Evolutionary conservation across 2,797 vertebrate species (phyloP).

Genomic region (Spinibarbus caldwelli): DNA sequence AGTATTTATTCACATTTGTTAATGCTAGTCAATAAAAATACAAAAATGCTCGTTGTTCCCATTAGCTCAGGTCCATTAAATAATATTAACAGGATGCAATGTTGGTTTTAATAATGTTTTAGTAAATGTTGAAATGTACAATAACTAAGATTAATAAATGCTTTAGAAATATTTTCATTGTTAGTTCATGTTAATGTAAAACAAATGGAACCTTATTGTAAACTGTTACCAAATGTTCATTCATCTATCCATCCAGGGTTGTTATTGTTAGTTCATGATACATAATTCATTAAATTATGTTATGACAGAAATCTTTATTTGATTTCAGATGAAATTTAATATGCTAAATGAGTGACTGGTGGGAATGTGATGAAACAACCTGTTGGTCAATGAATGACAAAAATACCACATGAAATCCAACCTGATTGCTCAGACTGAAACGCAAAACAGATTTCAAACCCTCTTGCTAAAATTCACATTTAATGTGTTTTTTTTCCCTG

Average conservation of each 20-base stretch:
- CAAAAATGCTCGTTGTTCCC: background rate
- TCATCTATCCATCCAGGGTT: background rate
- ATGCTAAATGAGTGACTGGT: too few species aligned
- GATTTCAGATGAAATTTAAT: background rate
- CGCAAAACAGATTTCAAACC: background rate
- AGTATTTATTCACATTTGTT: background rate
- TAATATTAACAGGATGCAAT: background rate
- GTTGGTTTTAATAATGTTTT: background rate
- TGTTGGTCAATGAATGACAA: background rate
- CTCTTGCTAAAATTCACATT: background rate
- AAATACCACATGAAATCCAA: background rate
- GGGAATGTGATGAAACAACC: background rate
- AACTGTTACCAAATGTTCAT: background rate
- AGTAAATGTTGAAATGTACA: background rate
- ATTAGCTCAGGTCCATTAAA: background rate
- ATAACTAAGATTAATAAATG: background rate
- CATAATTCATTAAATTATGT: background rate
- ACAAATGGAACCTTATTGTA: background rate
- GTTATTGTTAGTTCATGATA: background rate
- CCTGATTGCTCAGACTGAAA: background rate
- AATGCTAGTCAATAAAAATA: too few species aligned
- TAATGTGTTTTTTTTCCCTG: background rate
- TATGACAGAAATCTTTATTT: background rate
- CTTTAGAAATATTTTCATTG: background rate
- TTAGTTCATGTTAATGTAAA: background rate